These are phyloP conservation scores for Venustaconcha ellipsiformis DNA, from an alignment of 1,140 invertebrate species.

Conservation along the genomic window DNA sequence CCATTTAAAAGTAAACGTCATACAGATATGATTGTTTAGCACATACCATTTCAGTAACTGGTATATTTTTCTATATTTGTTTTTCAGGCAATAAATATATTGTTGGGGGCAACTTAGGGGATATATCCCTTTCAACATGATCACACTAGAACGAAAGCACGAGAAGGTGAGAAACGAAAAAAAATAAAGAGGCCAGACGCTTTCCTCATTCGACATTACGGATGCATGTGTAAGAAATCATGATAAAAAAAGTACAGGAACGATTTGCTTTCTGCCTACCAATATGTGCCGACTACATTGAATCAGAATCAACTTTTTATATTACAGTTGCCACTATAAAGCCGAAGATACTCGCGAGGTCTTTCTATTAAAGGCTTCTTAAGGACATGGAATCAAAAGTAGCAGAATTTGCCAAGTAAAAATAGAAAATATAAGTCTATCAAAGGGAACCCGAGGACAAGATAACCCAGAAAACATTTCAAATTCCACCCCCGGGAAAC, in stretches of 20 bases:
- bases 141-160: neutral
- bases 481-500: slow-evolving; percentile 28
- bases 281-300: neutral
- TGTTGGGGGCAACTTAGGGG: too few species aligned
- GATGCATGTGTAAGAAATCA: neutral
- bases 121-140: too few species aligned
- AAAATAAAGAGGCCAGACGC: neutral
- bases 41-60: too few species aligned
- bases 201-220: neutral
- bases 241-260: neutral
- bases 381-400: neutral
- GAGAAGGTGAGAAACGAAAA: neutral
- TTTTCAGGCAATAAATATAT: too few species aligned
- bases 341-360: neutral
- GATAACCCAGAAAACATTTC: slow-evolving; percentile 25
- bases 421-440: neutral
- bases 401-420: neutral
- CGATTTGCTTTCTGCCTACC: neutral
- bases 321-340: neutral
- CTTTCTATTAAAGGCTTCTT: neutral
- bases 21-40: too few species aligned
- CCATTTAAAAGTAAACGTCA: too few species aligned
- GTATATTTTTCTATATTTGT: too few species aligned
- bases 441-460: neutral
- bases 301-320: neutral